These are phyloP conservation scores for Nebria brevicollis DNA, from an alignment of 2,888 invertebrate genomes.

Conservation along the genomic window DNA sequence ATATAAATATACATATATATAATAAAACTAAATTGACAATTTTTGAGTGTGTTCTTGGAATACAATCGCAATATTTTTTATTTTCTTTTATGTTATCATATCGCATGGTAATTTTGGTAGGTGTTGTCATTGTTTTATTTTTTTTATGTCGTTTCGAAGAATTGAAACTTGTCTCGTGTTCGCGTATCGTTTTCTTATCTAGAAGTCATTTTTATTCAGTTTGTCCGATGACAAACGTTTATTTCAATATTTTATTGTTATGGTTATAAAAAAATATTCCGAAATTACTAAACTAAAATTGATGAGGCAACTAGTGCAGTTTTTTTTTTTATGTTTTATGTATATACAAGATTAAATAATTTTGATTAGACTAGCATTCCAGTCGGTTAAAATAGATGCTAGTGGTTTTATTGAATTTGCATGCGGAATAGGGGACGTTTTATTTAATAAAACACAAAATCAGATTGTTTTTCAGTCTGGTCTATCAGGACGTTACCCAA, in stretches of 20 bases:
- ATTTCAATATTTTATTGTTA: neutral
- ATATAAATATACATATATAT: no score
- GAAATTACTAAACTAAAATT: no score
- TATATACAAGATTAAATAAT: no score
- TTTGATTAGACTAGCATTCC: neutral
- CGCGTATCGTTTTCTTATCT: neutral
- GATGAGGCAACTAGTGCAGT: no score
- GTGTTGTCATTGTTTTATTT: neutral
- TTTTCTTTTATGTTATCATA: neutral
- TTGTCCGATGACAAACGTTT: neutral
- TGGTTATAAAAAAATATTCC: no score
- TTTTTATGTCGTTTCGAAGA: neutral
- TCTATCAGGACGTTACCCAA: neutral
- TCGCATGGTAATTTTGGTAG: constrained; percentile 2
- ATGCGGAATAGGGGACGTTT: neutral
- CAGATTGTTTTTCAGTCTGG: constrained; percentile 7
- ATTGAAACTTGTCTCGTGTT: neutral
- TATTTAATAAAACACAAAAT: constrained; percentile 15
- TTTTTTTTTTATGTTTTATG: no score
- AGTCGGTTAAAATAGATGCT: constrained; percentile 8
- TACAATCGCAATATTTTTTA: neutral
- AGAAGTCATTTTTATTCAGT: neutral
- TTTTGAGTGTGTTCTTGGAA: neutral
- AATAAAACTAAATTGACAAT: no score
- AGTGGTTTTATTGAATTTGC: constrained; percentile 9